These are phyloP conservation scores for Bradynema listronoti DNA, from an alignment of 1,140 invertebrate species.

Conservation along the genomic window DNA sequence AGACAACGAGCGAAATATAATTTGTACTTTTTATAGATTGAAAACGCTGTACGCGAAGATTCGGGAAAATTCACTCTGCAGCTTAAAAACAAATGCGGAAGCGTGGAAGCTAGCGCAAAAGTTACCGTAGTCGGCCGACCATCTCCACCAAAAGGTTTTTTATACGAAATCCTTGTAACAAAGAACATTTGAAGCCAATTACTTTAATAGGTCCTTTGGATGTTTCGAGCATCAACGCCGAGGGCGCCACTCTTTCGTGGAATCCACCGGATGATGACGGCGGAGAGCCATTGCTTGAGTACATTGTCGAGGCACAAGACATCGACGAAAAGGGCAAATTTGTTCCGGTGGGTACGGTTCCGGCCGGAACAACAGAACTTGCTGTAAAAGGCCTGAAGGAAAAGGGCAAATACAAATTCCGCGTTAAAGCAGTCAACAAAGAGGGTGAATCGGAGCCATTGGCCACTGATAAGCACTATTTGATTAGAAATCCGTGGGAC, in stretches of 20 bases:
- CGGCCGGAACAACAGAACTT: constrained; percentile 36
- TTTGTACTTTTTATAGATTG: constrained; percentile 65
- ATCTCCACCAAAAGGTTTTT: constrained; percentile 74
- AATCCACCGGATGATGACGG: constrained; percentile 95
- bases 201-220: constrained; percentile 67
- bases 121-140: constrained; percentile 69
- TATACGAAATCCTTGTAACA: not conserved
- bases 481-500: constrained; percentile 90
- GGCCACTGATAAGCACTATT: constrained; percentile 74
- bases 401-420: constrained; percentile 57
- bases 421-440: constrained; percentile 68
- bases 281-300: constrained; percentile 65
- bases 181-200: not conserved
- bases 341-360: constrained; percentile 48
- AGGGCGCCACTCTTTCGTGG: constrained; percentile 90
- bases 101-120: constrained; percentile 69
- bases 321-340: constrained; percentile 58
- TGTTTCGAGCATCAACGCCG: constrained; percentile 85
- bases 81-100: constrained; percentile 84
- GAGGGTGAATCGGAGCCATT: constrained; percentile 93
- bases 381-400: constrained; percentile 54
- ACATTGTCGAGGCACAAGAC: constrained; percentile 56
- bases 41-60: constrained; percentile 79
- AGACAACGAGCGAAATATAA: not conserved
- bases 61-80: constrained; percentile 81